Evolutionary conservation across 1,140 invertebrate genomes (phyloP).

Genomic region (Cydia strobilella): DNA sequence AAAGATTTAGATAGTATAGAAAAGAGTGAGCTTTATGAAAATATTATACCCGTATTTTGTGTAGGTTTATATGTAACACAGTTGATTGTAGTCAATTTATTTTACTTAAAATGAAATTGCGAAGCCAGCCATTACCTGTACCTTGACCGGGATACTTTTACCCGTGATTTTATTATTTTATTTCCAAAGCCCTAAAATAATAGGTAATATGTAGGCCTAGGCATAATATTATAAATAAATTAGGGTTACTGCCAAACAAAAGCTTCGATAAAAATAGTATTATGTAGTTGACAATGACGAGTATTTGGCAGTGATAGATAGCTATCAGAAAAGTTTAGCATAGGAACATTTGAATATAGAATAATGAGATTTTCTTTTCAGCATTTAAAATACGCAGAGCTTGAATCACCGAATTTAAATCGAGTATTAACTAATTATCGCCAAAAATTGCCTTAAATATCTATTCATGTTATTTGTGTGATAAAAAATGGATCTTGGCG

Average conservation of each 20-base stretch:
- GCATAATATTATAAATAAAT: slow-evolving; percentile 61
- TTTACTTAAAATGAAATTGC: slow-evolving; percentile 60
- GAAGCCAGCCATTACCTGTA: slow-evolving; percentile 65
- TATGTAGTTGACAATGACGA: slow-evolving; percentile 44
- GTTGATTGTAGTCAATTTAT: slow-evolving; percentile 61
- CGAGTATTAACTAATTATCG: neutral
- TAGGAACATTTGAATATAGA: slow-evolving; percentile 58
- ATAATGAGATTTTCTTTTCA: slow-evolving; percentile 62
- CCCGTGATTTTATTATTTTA: slow-evolving; percentile 64
- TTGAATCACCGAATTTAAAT: slow-evolving; percentile 12
- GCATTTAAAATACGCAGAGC: slow-evolving; percentile 57
- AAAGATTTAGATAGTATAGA: slow-evolving; percentile 75
- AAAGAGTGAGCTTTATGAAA: slow-evolving; percentile 76
- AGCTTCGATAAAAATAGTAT: slow-evolving; percentile 49
- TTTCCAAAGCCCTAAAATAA: slow-evolving; percentile 76
- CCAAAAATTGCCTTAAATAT: slow-evolving; percentile 1
- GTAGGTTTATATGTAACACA: slow-evolving; percentile 53
- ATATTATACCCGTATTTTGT: slow-evolving; percentile 54
- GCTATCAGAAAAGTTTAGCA: slow-evolving; percentile 48
- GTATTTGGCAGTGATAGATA: slow-evolving; percentile 63
- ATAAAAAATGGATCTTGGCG: neutral
- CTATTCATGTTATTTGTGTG: neutral
- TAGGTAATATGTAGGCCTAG: slow-evolving; percentile 64
- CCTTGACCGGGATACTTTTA: slow-evolving; percentile 50
- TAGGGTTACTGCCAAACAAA: slow-evolving; percentile 71